These are phyloP conservation scores for Agrotis segetum DNA, from an alignment of 2,888 invertebrate species.

Conservation along the genomic window DNA sequence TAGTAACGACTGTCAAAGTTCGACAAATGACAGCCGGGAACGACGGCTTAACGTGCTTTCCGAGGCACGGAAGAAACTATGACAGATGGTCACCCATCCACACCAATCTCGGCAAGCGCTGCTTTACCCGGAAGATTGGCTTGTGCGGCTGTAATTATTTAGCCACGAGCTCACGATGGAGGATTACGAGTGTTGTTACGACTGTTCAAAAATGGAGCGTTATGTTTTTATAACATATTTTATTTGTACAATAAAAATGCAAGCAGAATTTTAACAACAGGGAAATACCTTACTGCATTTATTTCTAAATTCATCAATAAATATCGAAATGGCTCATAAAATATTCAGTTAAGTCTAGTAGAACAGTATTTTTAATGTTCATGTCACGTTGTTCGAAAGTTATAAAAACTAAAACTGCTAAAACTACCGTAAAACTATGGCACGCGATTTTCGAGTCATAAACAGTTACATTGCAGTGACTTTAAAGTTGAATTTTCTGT, in stretches of 20 bases:
- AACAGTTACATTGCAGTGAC: slow-evolving; percentile 23
- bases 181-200: not conserved
- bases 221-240: too few species aligned
- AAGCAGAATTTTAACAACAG: slow-evolving; percentile 2
- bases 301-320: slow-evolving; percentile 3
- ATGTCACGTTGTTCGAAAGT: slow-evolving; percentile 40
- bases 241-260: not conserved
- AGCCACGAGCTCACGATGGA: too few species aligned
- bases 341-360: slow-evolving; percentile 39
- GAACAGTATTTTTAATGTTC: slow-evolving; percentile 45
- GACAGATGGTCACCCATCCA: too few species aligned
- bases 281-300: slow-evolving; percentile 10
- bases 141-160: too few species aligned
- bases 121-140: too few species aligned
- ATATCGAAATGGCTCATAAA: slow-evolving; percentile 35
- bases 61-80: too few species aligned
- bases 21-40: too few species aligned
- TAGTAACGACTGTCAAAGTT: too few species aligned
- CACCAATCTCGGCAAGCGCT: too few species aligned
- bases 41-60: too few species aligned
- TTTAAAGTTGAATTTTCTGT: slow-evolving; percentile 21
- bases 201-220: too few species aligned
- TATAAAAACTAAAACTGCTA: slow-evolving; percentile 48
- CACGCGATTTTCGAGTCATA: slow-evolving; percentile 46
- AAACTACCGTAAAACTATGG: slow-evolving; percentile 42